Evolutionary conservation across 1,140 invertebrate genomes (phyloP).

Genomic region (Trissolcus basalis): DNA sequence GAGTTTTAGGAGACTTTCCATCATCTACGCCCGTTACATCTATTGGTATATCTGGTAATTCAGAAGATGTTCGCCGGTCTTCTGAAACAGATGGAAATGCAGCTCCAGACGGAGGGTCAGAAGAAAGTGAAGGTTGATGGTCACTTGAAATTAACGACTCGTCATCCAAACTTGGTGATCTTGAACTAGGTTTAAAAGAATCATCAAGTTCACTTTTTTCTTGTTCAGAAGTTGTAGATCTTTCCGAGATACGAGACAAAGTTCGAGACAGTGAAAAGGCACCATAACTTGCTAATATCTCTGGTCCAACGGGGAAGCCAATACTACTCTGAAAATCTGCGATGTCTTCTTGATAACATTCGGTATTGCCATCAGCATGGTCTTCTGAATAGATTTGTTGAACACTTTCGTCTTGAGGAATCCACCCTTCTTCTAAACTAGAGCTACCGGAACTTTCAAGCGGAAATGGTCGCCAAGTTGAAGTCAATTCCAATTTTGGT

Average conservation of each 20-base stretch:
- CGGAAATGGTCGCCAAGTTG: slow-evolving; percentile 88
- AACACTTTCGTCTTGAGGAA: slow-evolving; percentile 81
- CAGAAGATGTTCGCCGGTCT: slow-evolving; percentile 86
- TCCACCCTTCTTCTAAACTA: slow-evolving; percentile 87
- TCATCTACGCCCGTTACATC: slow-evolving; percentile 78
- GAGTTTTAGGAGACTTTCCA: slow-evolving; percentile 73
- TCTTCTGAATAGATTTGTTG: slow-evolving; percentile 77
- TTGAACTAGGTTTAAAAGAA: slow-evolving; percentile 87
- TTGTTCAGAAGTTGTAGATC: slow-evolving; percentile 90
- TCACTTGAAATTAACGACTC: slow-evolving; percentile 88
- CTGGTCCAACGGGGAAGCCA: slow-evolving; percentile 82
- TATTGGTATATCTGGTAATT: slow-evolving; percentile 87
- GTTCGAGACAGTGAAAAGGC: slow-evolving; percentile 85
- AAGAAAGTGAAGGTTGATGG: slow-evolving; percentile 89
- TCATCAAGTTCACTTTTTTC: slow-evolving; percentile 87
- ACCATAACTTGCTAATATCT: slow-evolving; percentile 82
- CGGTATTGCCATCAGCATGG: slow-evolving; percentile 79
- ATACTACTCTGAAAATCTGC: slow-evolving; percentile 84
- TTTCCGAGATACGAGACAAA: slow-evolving; percentile 89
- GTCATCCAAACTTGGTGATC: slow-evolving; percentile 88
- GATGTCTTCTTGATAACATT: slow-evolving; percentile 84
- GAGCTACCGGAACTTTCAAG: slow-evolving; percentile 87
- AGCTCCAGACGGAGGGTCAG: slow-evolving; percentile 81
- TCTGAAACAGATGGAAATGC: slow-evolving; percentile 80
- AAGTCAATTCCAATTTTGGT: slow-evolving; percentile 79